phyloP scores from a whole-genome alignment of 2,797 vertebrate species.

The Rhabdophis nuchalis region DNA sequence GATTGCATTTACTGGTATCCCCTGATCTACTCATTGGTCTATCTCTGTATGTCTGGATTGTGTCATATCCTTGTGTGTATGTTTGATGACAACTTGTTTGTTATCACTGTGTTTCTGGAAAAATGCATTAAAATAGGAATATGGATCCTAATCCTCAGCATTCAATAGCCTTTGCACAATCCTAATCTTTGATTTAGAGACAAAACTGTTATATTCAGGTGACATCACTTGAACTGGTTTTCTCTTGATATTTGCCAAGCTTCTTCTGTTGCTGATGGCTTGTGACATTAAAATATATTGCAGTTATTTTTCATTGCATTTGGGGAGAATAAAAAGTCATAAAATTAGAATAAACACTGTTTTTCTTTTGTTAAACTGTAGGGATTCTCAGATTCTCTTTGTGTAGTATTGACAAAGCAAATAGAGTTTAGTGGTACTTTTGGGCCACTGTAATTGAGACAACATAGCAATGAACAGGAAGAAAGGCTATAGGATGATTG shows the following conservation, averaged over 20 bases:
- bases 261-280: constrained; percentile 24
- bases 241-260: not conserved
- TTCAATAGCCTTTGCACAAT: not conserved
- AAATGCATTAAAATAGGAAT: not conserved
- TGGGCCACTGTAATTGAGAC: constrained; percentile 30
- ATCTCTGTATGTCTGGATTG: not conserved
- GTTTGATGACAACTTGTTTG: not conserved
- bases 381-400: constrained; percentile 20
- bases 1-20: not conserved
- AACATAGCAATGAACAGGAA: not conserved
- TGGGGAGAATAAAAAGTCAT: constrained; percentile 35
- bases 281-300: constrained; percentile 35
- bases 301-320: constrained; percentile 33
- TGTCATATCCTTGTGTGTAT: not conserved
- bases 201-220: not conserved
- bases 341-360: constrained; percentile 30
- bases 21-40: not conserved
- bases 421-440: constrained; percentile 28
- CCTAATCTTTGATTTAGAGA: not conserved
- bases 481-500: constrained; percentile 8
- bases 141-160: not conserved
- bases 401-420: constrained; percentile 26
- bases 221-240: not conserved
- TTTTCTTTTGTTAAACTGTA: not conserved
- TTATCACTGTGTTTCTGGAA: not conserved